Percentiles rank a stretch among this genome's conserved stretches.
phyloP scores from a whole-genome alignment of 35 echinoderm and acorn worm genomes.

The Diadema setosum region DNA sequence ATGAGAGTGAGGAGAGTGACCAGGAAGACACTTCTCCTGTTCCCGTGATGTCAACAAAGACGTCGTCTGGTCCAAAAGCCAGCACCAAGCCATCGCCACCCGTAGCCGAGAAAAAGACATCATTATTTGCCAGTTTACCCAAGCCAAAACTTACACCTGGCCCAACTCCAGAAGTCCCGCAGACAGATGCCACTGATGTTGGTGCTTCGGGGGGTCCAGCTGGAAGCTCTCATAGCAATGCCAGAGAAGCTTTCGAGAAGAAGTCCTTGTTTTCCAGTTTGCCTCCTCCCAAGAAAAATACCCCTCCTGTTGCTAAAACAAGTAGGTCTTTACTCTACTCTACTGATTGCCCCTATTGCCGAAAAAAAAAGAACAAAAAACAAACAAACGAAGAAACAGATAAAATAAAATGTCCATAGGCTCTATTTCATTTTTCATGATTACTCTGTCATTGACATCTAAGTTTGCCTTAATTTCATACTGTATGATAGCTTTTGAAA shows the following conservation, averaged over 20 bases:
- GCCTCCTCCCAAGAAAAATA: not conserved
- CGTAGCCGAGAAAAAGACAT: not conserved
- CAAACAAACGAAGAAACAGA: not conserved
- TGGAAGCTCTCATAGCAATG: not conserved
- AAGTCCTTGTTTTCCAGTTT: not conserved
- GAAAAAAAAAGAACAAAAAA: not conserved
- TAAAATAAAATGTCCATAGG: not conserved
- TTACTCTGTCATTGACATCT: not conserved
- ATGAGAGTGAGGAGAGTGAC: not conserved
- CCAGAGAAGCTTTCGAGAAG: too few species aligned
- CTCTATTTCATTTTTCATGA: not conserved
- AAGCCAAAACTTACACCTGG: not conserved
- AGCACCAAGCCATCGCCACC: not conserved
- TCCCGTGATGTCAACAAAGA: not conserved
- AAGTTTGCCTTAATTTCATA: not conserved
- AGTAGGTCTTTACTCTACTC: not conserved
- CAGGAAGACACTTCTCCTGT: not conserved
- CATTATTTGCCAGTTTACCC: not conserved
- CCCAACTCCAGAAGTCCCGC: not conserved
- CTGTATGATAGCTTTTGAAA: too few species aligned
- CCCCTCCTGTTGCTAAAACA: not conserved
- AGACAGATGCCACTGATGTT: not conserved
- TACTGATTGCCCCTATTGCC: not conserved
- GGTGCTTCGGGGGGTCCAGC: not conserved
- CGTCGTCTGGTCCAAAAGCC: not conserved